These are phyloP conservation scores for Drosophila nr. fundita DNA, from an alignment of 2,888 invertebrate genomes.

Conservation along the genomic window DNA sequence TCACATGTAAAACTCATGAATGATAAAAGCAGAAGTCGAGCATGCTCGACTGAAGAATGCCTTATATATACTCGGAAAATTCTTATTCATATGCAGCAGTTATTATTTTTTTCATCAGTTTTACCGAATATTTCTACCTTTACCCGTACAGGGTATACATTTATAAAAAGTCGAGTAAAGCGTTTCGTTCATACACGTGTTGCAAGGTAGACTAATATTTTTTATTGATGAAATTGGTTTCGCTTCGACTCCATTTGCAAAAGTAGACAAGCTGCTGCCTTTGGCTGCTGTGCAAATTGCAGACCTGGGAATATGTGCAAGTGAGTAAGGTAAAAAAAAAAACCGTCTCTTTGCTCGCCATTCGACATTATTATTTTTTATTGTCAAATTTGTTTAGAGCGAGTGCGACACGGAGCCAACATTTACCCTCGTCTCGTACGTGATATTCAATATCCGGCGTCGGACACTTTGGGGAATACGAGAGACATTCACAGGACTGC, in stretches of 20 bases:
- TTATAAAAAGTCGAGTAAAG: slow-evolving; percentile 1
- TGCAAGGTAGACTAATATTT: slow-evolving; percentile 65
- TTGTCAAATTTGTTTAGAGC: slow-evolving; percentile 71
- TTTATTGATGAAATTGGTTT: slow-evolving; percentile 80
- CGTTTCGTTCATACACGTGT: neutral
- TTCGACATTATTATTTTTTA: slow-evolving; percentile 63
- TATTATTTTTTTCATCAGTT: neutral
- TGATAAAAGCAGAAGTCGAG: neutral
- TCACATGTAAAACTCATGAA: slow-evolving; percentile 40
- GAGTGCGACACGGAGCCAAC: slow-evolving; percentile 46
- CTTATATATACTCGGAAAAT: neutral
- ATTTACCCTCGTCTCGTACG: slow-evolving; percentile 77
- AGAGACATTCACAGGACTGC: slow-evolving; percentile 9
- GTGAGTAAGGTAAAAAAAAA: slow-evolving; percentile 9
- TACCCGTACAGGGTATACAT: slow-evolving; percentile 11
- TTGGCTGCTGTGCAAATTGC: slow-evolving; percentile 62
- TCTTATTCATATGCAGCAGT: neutral
- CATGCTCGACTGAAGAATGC: slow-evolving; percentile 1
- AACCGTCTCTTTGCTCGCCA: slow-evolving; percentile 16
- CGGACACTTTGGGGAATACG: slow-evolving; percentile 72
- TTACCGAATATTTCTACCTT: neutral
- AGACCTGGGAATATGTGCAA: slow-evolving; percentile 70
- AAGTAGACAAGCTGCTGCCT: slow-evolving; percentile 70
- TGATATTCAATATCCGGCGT: slow-evolving; percentile 68
- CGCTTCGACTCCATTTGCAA: slow-evolving; percentile 67